Evolutionary conservation across 2,888 invertebrate species (phyloP).

Genomic region (Saturnia japonica): DNA sequence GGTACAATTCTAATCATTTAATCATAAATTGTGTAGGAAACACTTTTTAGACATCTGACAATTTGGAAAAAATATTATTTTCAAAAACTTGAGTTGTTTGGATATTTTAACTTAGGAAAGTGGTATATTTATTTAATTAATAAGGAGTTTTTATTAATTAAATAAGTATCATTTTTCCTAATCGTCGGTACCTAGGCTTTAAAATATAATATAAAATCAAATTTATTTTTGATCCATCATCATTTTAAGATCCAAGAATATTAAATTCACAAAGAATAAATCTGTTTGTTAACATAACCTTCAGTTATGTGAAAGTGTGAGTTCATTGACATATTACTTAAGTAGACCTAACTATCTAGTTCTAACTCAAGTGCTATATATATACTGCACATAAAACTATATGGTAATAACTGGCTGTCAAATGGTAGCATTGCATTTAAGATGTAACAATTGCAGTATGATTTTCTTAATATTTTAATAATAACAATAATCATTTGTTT

Average conservation of each 20-base stretch:
- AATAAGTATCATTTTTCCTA: neutral
- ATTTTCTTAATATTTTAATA: neutral
- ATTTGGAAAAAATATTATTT: too few relatives aligned
- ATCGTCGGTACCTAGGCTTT: neutral
- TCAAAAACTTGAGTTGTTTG: too few relatives aligned
- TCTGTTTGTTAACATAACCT: conserved; percentile 51
- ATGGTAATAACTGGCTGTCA: conserved; percentile 2
- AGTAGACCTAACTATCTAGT: conserved; percentile 39
- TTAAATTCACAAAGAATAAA: conserved; percentile 31
- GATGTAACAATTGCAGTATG: neutral
- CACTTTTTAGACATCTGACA: too few relatives aligned
- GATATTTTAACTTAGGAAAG: too few relatives aligned
- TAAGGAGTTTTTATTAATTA: neutral
- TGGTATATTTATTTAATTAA: neutral
- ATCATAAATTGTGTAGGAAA: neutral
- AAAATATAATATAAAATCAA: neutral
- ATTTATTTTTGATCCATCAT: neutral
- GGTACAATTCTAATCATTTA: too few relatives aligned
- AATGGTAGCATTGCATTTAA: neutral
- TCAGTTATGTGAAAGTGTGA: conserved; percentile 60
- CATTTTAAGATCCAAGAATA: neutral
- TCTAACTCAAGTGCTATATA: conserved; percentile 26
- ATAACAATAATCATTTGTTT: neutral
- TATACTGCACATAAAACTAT: conserved; percentile 18
- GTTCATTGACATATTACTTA: conserved; percentile 61